These are phyloP conservation scores for Oxygymnocypris stewartii DNA, from an alignment of 2,113 vertebrate species.

Conservation along the genomic window DNA sequence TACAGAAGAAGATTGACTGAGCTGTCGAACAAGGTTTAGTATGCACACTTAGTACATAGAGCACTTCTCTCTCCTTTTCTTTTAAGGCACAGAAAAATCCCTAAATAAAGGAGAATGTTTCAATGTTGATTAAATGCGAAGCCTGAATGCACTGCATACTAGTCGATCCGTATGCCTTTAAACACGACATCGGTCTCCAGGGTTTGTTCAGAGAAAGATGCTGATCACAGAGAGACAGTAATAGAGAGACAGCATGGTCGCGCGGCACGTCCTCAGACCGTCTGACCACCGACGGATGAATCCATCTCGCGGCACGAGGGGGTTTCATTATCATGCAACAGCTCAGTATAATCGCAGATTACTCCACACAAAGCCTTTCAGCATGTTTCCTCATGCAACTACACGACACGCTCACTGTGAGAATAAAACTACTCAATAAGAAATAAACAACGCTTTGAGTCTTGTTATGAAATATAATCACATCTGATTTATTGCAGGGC, in stretches of 20 bases:
- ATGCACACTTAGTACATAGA: not conserved
- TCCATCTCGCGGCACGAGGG: constrained; percentile 31
- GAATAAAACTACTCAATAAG: not conserved
- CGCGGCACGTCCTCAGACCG: constrained; percentile 12
- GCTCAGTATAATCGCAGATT: constrained; percentile 10
- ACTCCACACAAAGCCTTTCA: not conserved
- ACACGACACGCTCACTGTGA: not conserved
- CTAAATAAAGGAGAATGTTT: not conserved
- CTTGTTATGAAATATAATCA: not conserved
- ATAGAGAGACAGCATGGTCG: constrained; percentile 9
- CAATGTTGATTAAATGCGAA: not conserved
- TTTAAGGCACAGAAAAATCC: not conserved
- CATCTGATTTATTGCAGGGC: not conserved
- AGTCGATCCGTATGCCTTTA: not conserved
- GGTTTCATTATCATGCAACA: not conserved
- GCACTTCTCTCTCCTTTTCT: not conserved
- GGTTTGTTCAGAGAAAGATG: not conserved
- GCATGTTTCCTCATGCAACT: not conserved
- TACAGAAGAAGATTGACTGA: not conserved
- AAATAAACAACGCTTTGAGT: not conserved
- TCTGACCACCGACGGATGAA: constrained; percentile 36
- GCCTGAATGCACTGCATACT: not conserved
- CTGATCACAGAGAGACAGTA: constrained; percentile 13
- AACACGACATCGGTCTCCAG: not conserved
- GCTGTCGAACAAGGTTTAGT: not conserved